Evolutionary conservation across 2,888 invertebrate species (phyloP), one percentile per base, ranked within the genome.

Genomic region (Ennomos fuscantarius): DNA sequence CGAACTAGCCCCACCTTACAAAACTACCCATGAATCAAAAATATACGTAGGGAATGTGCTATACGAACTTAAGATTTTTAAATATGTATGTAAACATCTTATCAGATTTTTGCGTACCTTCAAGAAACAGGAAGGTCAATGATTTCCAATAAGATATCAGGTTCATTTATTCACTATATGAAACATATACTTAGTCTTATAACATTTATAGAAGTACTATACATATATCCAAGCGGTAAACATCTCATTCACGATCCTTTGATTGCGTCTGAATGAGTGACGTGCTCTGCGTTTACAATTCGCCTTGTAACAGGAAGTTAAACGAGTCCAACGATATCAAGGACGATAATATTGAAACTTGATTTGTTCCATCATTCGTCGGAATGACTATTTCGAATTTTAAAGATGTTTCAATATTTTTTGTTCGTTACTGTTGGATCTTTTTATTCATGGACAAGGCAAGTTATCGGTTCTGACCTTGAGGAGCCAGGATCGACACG

Each of bases 191-290:
- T 66, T 76, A 78, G 74, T 78, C 72, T 69, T 70, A 47, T 51
- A 24, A 36, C 55, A 61, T 58, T 76, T 75, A 70, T 63, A 65
- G 63, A 70, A 10, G 73, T 15, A 15, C 78, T 73, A 72, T 69
- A 73, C 68, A 68, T 70, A 72, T 60, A 66, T 63, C 77, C 68
- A 72, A 74, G 81, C 78, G 76, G 84, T 82, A 87, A 89, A 87
- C 88, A 89, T 89, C 89, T 89, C 86, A 89, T 89, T 89, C 89
- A 84, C 76, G 76, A 84, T 87, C 86, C 87, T 89, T 89, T 86
- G 89, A 90, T 90, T 89, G 86, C 83, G 82, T 76, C 75, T 86
- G 86, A 89, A 89, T 88, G 89, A 88, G 83, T 89, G 89, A 89
- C 90, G 89, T 88, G 89, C 80, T 82, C 75, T 73, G 87, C 79